Percentiles rank a stretch among this genome's conserved stretches.
phyloP scores from a whole-genome alignment of 2,113 vertebrate genomes.

The Eulacestoma nigropectus region DNA sequence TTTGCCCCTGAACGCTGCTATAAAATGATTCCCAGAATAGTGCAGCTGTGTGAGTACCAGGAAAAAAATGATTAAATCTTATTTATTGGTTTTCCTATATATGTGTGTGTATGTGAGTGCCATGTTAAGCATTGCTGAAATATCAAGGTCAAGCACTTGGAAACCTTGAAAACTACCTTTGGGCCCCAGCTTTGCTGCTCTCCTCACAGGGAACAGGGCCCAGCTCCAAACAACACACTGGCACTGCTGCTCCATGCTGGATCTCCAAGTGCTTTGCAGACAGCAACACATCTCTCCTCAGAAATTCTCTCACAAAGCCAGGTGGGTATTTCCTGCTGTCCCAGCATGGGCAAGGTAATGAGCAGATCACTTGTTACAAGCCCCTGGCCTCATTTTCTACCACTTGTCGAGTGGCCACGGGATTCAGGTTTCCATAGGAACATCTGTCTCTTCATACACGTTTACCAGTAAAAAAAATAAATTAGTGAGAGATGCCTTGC shows the following conservation, averaged over 20 bases:
- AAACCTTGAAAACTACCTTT: background rate
- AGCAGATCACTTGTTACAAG: background rate
- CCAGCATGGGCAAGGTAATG: background rate
- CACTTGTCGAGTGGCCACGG: background rate
- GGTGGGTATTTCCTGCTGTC: background rate
- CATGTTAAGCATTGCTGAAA: background rate
- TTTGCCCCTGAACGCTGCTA: constrained; percentile 48
- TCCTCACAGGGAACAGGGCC: accelerated
- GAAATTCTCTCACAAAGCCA: background rate
- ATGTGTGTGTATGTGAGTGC: background rate
- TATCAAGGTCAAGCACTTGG: background rate
- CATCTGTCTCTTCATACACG: background rate
- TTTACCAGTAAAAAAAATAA: background rate
- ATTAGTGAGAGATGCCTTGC: background rate
- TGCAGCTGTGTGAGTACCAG: constrained; percentile 47
- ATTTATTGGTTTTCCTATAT: background rate
- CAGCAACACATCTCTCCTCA: background rate
- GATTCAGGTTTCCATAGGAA: background rate
- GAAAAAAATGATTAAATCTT: constrained; percentile 53
- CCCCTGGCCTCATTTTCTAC: background rate
- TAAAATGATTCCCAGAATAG: constrained; percentile 55
- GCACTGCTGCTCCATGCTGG: background rate
- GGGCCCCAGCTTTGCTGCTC: background rate
- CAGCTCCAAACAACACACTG: background rate
- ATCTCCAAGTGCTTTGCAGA: background rate